Conservation (phyloP, 1,140 invertebrate genomes). For the Heliconius himera region DNA sequence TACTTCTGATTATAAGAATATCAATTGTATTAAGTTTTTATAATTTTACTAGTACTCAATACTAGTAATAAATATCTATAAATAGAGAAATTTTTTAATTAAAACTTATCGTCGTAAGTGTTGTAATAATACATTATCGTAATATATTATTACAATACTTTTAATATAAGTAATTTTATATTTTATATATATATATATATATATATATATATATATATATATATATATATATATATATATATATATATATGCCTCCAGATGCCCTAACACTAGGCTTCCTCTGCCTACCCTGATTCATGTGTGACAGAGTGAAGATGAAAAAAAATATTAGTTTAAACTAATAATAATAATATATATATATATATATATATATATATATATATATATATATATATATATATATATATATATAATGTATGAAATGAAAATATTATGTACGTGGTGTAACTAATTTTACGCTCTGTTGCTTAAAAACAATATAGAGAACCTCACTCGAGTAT, state of each 20-base stretch:
- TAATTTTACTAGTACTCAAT: not conserved
- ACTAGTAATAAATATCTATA: too few relatives aligned
- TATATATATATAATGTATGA: not conserved
- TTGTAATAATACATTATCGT: too few relatives aligned
- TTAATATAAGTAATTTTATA: too few relatives aligned
- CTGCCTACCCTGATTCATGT: too few relatives aligned
- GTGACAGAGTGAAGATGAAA: too few relatives aligned
- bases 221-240: not conserved
- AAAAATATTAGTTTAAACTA: too few relatives aligned
- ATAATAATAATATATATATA: too few relatives aligned
- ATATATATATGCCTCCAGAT: not conserved
- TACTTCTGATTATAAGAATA: not conserved
- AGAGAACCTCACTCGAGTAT: constrained; percentile 46
- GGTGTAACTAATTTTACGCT: constrained; percentile 53
- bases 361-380: too few relatives aligned
- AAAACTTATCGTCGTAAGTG: too few relatives aligned
- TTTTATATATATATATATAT: not conserved
- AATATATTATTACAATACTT: too few relatives aligned
- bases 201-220: not conserved
- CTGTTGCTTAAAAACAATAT: constrained; percentile 51
- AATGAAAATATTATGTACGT: not conserved
- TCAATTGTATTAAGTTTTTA: not conserved
- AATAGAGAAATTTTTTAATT: too few relatives aligned
- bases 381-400: not conserved
- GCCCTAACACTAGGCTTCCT: too few relatives aligned